A percentile compares a stretch with the other conserved stretches of the same genome.
Conservation (phyloP, 1,140 invertebrate genomes). For the Palaemon carinicauda region DNA sequence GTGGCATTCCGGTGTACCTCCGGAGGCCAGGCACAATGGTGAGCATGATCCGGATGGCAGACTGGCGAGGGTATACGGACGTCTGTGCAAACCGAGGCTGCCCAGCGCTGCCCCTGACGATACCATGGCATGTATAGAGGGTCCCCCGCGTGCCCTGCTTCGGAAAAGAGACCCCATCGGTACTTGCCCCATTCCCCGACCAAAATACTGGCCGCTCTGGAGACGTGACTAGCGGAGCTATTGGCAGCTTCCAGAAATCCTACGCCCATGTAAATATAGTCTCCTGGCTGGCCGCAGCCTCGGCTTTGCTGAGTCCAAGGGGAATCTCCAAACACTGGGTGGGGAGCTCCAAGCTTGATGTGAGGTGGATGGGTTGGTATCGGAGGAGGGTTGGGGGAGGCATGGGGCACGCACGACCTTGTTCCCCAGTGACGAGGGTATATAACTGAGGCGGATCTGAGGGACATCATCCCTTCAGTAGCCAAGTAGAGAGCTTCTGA, state of each 20-base stretch:
- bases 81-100: constrained; percentile 54
- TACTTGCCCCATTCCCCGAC: constrained; percentile 75
- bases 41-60: constrained; percentile 50
- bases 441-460: constrained; percentile 68
- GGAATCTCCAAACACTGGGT: constrained; percentile 67
- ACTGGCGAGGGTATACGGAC: constrained; percentile 33
- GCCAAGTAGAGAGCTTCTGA: constrained; percentile 65
- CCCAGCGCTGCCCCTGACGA: constrained; percentile 39
- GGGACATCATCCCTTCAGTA: constrained; percentile 68
- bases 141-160: constrained; percentile 72
- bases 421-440: constrained; percentile 69
- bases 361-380: constrained; percentile 61
- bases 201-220: constrained; percentile 66
- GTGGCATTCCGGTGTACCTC: constrained; percentile 59
- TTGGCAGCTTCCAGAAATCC: constrained; percentile 61
- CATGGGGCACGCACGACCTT: constrained; percentile 37
- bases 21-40: constrained; percentile 50
- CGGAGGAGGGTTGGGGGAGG: constrained; percentile 29
- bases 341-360: constrained; percentile 67
- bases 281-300: constrained; percentile 70
- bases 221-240: constrained; percentile 29
- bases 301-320: constrained; percentile 71
- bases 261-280: constrained; percentile 70
- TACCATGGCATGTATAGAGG: constrained; percentile 68
- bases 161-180: constrained; percentile 77